Conservation (phyloP, 2,113 vertebrate species). For the Chrysemys picta region DNA sequence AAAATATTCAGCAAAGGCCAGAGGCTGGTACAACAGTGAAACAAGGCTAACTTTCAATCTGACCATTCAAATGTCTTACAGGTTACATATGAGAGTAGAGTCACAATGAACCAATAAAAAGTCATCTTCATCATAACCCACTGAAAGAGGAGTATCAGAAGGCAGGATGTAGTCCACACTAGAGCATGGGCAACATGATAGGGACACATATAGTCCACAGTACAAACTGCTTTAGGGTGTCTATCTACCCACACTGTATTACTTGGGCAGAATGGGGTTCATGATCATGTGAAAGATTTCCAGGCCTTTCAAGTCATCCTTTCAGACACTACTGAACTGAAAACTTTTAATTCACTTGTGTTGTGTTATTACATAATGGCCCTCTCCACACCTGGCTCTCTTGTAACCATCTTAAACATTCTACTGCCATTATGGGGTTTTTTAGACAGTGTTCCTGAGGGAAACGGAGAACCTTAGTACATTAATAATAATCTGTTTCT, state of each 20-base stretch:
- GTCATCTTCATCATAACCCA: rapidly evolving
- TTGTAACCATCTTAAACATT: neutral
- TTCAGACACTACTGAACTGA: neutral
- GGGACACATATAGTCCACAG: neutral
- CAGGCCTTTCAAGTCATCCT: neutral
- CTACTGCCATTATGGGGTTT: neutral
- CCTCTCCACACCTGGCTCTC: neutral
- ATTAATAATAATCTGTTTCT: neutral
- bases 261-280: neutral
- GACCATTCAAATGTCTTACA: rapidly evolving
- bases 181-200: neutral
- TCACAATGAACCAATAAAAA: rapidly evolving
- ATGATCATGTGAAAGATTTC: neutral
- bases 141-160: neutral
- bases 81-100: rapidly evolving
- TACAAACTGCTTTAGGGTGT: neutral
- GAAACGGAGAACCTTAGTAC: neutral
- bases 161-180: neutral
- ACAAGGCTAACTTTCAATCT: neutral
- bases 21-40: neutral
- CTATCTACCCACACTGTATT: rapidly evolving
- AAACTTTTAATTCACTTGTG: neutral
- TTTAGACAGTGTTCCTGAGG: neutral
- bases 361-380: rapidly evolving
- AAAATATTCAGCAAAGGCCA: neutral